Percentiles rank a stretch among this genome's conserved stretches.
These are phyloP conservation scores for Heliothis virescens DNA, from an alignment of 1,140 invertebrate species.

Conservation along the genomic window DNA sequence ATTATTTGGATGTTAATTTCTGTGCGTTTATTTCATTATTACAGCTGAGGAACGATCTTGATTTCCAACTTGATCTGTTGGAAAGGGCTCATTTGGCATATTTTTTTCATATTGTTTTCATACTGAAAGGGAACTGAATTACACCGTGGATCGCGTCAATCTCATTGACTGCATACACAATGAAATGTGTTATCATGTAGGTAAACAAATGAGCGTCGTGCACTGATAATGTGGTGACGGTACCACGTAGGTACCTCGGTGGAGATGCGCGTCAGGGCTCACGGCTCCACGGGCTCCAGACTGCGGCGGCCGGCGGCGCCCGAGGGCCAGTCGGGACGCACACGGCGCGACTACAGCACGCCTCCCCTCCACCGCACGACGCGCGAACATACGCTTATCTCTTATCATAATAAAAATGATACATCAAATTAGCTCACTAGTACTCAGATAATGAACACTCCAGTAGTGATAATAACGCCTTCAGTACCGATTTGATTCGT, in stretches of 20 bases:
- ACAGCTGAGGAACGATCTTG: no score
- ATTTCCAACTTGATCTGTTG: no score
- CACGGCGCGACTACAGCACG: conserved; percentile 59
- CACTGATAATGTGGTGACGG: no score
- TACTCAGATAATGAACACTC: conserved; percentile 70
- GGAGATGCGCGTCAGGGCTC: neutral
- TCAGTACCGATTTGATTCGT: conserved; percentile 27
- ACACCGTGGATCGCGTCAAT: no score
- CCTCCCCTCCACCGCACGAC: conserved; percentile 30
- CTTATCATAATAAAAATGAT: conserved; percentile 80
- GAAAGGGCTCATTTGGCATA: no score
- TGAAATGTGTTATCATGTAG: no score
- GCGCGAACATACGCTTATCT: conserved; percentile 68
- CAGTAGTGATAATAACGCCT: conserved; percentile 67
- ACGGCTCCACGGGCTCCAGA: neutral
- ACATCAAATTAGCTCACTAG: conserved; percentile 79
- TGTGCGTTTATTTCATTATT: no score
- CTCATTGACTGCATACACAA: no score
- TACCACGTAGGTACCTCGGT: no score
- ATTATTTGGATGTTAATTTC: no score
- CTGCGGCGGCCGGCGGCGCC: neutral
- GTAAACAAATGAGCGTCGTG: conserved; percentile 3
- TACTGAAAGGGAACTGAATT: no score
- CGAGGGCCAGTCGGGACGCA: conserved; percentile 61
- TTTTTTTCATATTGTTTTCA: no score